Percentiles rank a stretch among this genome's conserved stretches.
Evolutionary conservation across 2,113 vertebrate species (phyloP).

Genomic region (Bufo gargarizans): DNA sequence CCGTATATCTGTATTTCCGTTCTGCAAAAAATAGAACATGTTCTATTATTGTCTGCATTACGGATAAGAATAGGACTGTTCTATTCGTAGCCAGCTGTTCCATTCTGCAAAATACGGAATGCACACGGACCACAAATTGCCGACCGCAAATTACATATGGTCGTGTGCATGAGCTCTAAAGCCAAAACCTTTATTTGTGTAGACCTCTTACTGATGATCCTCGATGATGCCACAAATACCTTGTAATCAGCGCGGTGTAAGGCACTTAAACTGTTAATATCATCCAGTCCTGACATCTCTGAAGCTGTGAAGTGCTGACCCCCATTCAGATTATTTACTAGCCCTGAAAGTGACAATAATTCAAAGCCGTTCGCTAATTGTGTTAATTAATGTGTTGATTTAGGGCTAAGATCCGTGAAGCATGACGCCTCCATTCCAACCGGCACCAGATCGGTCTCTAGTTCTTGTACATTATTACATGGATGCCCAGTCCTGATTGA

Average conservation of each 20-base stretch:
- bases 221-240: not conserved
- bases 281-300: not conserved
- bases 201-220: not conserved
- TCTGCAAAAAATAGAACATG: too few species aligned
- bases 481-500: not conserved
- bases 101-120: too few species aligned
- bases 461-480: not conserved
- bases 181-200: not conserved
- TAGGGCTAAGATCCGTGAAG: conserved; percentile 45
- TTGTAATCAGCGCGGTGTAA: too few species aligned
- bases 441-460: not conserved
- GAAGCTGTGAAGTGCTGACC: conserved; percentile 4
- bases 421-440: conserved; percentile 34
- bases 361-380: conserved; percentile 52
- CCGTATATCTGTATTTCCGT: too few species aligned
- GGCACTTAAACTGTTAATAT: conserved; percentile 2
- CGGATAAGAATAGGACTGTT: too few species aligned
- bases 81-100: too few species aligned
- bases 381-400: conserved; percentile 57
- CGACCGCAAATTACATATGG: too few species aligned
- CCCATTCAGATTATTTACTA: conserved; percentile 33
- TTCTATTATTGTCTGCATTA: too few species aligned
- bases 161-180: too few species aligned
- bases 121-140: too few species aligned
- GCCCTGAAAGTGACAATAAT: conserved; percentile 48